phyloP scores from a whole-genome alignment of 2,113 vertebrate genomes.

The Holacanthus passer region DNA sequence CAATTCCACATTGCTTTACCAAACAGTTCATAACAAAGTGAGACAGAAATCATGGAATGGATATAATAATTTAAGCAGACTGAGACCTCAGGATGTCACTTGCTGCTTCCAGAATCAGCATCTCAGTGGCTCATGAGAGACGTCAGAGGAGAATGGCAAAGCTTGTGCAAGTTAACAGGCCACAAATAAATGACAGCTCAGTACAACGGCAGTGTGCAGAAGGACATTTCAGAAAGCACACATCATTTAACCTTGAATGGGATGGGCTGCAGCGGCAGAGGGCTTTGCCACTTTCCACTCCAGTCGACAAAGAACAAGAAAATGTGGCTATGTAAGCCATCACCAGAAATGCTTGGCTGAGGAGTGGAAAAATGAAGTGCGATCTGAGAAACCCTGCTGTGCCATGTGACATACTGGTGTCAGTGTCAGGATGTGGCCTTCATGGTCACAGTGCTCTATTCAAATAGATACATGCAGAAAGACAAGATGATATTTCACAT shows the following conservation, averaged over 20 bases:
- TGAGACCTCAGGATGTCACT: slow-evolving; percentile 1
- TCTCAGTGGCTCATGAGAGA: slow-evolving; percentile 25
- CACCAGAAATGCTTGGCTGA: slow-evolving; percentile 18
- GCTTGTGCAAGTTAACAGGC: slow-evolving; percentile 62
- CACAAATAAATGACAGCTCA: slow-evolving; percentile 63
- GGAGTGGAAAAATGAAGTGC: slow-evolving; percentile 25
- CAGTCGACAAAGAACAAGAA: slow-evolving; percentile 66
- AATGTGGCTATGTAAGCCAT: slow-evolving; percentile 53
- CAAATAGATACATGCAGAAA: slow-evolving; percentile 3
- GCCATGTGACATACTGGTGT: slow-evolving; percentile 24
- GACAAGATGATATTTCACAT: slow-evolving; percentile 37
- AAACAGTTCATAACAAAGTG: slow-evolving; percentile 2
- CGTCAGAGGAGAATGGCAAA: slow-evolving; percentile 43
- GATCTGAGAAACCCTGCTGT: slow-evolving; percentile 24
- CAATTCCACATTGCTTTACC: not conserved
- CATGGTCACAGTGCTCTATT: not conserved
- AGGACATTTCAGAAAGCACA: slow-evolving; percentile 64
- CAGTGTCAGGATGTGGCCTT: slow-evolving; percentile 25
- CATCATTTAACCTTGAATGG: slow-evolving; percentile 73
- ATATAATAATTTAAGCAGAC: slow-evolving; percentile 3
- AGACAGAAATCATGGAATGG: slow-evolving; percentile 12
- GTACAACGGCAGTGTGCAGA: slow-evolving; percentile 38
- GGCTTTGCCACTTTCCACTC: slow-evolving; percentile 53
- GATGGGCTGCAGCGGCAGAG: slow-evolving; percentile 53
- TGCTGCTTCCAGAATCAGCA: slow-evolving; percentile 15